Percentiles rank a stretch among this genome's conserved stretches.
These are phyloP conservation scores for Canis aureus DNA, from an alignment of 2,113 vertebrate genomes.

Conservation along the genomic window DNA sequence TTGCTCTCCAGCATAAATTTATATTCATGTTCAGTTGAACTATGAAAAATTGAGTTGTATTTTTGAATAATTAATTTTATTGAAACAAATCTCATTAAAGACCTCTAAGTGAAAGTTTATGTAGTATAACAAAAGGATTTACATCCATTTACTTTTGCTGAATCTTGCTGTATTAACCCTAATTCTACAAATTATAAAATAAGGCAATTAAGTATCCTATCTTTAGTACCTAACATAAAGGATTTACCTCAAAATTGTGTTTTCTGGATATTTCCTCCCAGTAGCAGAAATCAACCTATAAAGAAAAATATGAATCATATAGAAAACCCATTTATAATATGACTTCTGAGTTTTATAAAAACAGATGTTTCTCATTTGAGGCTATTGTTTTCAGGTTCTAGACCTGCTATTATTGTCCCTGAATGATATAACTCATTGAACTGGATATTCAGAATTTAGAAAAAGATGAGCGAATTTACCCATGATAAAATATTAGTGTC, in stretches of 20 bases:
- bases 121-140: slow-evolving; percentile 13
- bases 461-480: background rate
- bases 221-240: background rate
- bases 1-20: slow-evolving; percentile 76
- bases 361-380: background rate
- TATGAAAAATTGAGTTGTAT: slow-evolving; percentile 72
- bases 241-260: background rate
- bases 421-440: background rate
- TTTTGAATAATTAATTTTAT: slow-evolving; percentile 75
- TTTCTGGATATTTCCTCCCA: background rate
- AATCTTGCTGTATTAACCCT: background rate
- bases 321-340: background rate
- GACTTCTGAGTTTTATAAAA: background rate
- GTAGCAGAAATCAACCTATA: background rate
- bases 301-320: background rate
- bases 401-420: background rate
- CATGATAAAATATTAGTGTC: background rate
- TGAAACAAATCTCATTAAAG: slow-evolving; percentile 76
- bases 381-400: background rate
- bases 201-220: background rate
- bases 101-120: slow-evolving; percentile 72
- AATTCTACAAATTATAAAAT: background rate
- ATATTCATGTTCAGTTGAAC: slow-evolving; percentile 54
- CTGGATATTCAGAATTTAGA: slow-evolving; percentile 8
- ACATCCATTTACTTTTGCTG: background rate